A percentile compares a stretch with the other conserved stretches of the same genome.
These are phyloP conservation scores for Crotalus viridis DNA, from an alignment of 2,113 vertebrate species.

Conservation along the genomic window DNA sequence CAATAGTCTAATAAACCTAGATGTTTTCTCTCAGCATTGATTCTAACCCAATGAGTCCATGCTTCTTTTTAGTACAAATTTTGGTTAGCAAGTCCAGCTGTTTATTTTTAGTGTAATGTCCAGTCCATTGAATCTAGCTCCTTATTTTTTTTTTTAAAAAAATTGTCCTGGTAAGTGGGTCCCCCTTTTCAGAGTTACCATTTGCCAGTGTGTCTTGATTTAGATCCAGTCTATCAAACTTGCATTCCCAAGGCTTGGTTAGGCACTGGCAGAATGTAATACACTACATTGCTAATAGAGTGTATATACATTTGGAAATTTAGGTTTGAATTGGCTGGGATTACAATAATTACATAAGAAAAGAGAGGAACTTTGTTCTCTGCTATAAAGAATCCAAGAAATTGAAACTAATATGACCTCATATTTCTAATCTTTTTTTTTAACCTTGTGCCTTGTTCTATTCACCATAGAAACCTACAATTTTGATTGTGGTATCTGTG, in stretches of 20 bases:
- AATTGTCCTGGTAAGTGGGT: neutral
- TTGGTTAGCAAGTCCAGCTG: neutral
- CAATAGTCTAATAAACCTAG: neutral
- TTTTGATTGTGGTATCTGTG: slow-evolving; percentile 16
- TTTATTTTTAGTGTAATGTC: neutral
- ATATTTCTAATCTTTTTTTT: slow-evolving; percentile 7
- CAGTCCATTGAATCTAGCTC: neutral
- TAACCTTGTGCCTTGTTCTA: neutral
- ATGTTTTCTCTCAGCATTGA: neutral
- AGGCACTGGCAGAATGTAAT: neutral
- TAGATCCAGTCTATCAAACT: slow-evolving; percentile 16
- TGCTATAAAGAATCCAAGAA: slow-evolving; percentile 2
- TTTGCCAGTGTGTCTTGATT: slow-evolving; percentile 9
- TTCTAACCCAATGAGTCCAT: neutral
- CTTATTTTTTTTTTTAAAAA: neutral
- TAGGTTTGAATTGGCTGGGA: neutral
- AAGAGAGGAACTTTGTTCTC: neutral
- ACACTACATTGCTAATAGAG: neutral
- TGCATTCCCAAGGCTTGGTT: slow-evolving; percentile 16
- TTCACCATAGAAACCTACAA: slow-evolving; percentile 16
- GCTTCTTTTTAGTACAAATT: neutral
- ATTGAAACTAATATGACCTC: slow-evolving; percentile 5
- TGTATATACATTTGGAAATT: neutral
- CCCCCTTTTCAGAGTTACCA: slow-evolving; percentile 22
- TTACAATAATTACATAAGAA: slow-evolving; percentile 15